Percentiles rank a stretch among this genome's conserved stretches.
Conservation (phyloP, 2,888 invertebrate species). For the Drosophila histrio region DNA sequence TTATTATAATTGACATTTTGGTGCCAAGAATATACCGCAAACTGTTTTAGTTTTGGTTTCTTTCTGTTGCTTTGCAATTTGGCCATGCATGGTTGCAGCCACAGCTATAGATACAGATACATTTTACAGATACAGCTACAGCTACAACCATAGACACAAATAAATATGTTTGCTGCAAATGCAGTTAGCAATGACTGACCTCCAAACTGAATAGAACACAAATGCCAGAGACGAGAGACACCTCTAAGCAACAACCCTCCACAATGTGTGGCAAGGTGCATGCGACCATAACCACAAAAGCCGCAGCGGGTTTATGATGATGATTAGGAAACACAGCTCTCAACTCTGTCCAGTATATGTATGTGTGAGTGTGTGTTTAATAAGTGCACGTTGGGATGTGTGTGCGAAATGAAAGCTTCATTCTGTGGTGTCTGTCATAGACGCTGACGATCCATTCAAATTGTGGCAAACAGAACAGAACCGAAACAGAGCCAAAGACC, state of each 20-base stretch:
- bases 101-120: constrained; percentile 36
- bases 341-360: constrained; percentile 28
- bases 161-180: constrained; percentile 30
- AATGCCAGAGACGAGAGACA: constrained; percentile 35
- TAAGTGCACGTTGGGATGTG: constrained; percentile 39
- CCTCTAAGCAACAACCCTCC: constrained; percentile 27
- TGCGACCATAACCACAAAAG: constrained; percentile 66
- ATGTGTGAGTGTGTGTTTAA: constrained; percentile 46
- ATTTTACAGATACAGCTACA: constrained; percentile 30
- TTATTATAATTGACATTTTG: constrained; percentile 75
- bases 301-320: constrained; percentile 41
- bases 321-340: constrained; percentile 47
- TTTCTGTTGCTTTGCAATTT: constrained; percentile 28
- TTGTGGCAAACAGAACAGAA: constrained; percentile 74
- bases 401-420: constrained; percentile 51
- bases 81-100: constrained; percentile 68
- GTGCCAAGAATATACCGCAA: constrained; percentile 78
- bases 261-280: constrained; percentile 72
- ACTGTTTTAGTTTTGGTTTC: constrained; percentile 66
- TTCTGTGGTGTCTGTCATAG: constrained; percentile 44
- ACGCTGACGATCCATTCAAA: constrained; percentile 63
- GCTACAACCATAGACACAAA: constrained; percentile 28
- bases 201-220: constrained; percentile 62
- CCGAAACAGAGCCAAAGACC: constrained; percentile 30
- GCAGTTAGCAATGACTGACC: constrained; percentile 66